Conservation (phyloP, 2,113 vertebrate species). For the Microcebus griseorufus region DNA sequence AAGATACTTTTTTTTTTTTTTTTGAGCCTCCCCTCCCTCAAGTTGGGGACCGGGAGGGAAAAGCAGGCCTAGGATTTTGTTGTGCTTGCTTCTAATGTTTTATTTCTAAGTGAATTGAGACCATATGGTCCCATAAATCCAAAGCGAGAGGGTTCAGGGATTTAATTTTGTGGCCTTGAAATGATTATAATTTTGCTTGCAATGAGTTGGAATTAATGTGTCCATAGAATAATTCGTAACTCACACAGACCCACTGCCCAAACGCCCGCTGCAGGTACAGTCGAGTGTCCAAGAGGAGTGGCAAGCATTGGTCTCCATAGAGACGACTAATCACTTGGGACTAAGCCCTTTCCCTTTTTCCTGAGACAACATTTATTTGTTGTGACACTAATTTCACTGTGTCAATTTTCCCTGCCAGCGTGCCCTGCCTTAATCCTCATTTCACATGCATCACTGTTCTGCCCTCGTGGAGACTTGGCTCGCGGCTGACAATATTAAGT, state of each 20-base stretch:
- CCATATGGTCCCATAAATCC: slow-evolving; percentile 61
- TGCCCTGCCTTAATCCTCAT: slow-evolving; percentile 38
- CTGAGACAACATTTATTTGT: slow-evolving; percentile 28
- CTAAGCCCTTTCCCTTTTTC: slow-evolving; percentile 21
- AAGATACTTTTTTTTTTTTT: neutral
- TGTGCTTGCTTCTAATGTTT: slow-evolving; percentile 51
- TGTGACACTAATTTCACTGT: slow-evolving; percentile 47
- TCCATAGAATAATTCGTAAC: slow-evolving; percentile 28
- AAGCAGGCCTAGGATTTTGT: neutral
- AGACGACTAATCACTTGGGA: slow-evolving; percentile 30
- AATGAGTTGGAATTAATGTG: slow-evolving; percentile 56
- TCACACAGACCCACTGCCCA: neutral
- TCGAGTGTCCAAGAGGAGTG: neutral
- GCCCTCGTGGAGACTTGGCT: slow-evolving; percentile 12
- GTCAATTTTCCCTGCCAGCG: neutral
- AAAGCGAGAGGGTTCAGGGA: neutral
- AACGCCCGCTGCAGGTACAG: neutral
- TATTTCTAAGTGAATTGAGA: slow-evolving; percentile 71
- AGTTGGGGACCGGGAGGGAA: neutral
- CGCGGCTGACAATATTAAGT: neutral
- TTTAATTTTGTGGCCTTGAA: slow-evolving; percentile 66
- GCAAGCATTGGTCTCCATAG: neutral
- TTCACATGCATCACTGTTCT: neutral
- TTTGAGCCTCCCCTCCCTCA: neutral
- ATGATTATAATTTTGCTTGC: slow-evolving; percentile 26